phyloP scores from a whole-genome alignment of 1,140 invertebrate genomes.

The Scaptomyza hsui region DNA sequence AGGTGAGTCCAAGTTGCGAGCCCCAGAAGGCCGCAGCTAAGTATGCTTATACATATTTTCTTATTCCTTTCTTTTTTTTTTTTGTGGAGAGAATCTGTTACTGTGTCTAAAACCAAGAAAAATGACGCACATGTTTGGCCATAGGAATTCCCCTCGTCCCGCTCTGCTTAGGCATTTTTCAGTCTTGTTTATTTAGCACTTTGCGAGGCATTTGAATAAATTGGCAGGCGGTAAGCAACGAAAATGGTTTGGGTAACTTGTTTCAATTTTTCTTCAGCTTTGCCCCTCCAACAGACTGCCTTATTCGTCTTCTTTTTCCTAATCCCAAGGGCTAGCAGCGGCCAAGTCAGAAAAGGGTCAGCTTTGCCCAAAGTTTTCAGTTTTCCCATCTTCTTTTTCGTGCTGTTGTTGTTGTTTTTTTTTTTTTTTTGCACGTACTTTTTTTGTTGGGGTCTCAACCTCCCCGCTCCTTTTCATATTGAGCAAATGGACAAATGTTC shows the following conservation, averaged over 20 bases:
- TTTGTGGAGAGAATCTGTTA: neutral
- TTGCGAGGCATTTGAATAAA: slow-evolving; percentile 82
- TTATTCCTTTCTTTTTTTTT: slow-evolving; percentile 5
- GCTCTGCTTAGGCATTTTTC: slow-evolving; percentile 43
- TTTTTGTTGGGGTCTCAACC: slow-evolving; percentile 30
- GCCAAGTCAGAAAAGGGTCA: slow-evolving; percentile 65
- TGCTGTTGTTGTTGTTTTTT: slow-evolving; percentile 14
- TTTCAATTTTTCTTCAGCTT: slow-evolving; percentile 69
- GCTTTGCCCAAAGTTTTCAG: slow-evolving; percentile 54
- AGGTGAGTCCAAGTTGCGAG: slow-evolving; percentile 87
- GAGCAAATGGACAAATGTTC: slow-evolving; percentile 73
- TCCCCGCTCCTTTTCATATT: slow-evolving; percentile 19
- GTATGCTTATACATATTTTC: slow-evolving; percentile 17
- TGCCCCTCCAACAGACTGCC: slow-evolving; percentile 11
- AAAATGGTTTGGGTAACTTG: slow-evolving; percentile 64
- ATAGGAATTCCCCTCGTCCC: neutral
- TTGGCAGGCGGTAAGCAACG: slow-evolving; percentile 61
- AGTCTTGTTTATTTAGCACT: slow-evolving; percentile 83
- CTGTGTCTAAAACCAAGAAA: slow-evolving; percentile 61
- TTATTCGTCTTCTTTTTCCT: slow-evolving; percentile 6
- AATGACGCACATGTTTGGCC: slow-evolving; percentile 56
- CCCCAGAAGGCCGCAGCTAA: slow-evolving; percentile 13
- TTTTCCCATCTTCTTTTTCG: slow-evolving; percentile 23
- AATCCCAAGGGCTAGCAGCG: slow-evolving; percentile 69
- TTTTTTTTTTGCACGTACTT: slow-evolving; percentile 20